Conservation (phyloP, 2,888 invertebrate species). For the Ommatoiulus sabulosus region DNA sequence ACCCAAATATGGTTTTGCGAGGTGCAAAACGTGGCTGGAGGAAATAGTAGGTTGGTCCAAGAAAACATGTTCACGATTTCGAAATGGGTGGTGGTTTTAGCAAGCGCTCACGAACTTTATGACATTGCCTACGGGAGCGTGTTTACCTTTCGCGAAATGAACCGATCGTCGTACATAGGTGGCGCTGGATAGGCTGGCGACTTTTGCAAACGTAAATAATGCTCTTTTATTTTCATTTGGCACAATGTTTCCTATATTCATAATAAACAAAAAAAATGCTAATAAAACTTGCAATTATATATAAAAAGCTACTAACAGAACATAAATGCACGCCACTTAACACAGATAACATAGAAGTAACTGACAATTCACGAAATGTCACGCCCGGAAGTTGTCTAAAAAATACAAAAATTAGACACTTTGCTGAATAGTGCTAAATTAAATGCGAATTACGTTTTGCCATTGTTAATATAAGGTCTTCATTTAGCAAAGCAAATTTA, state of each 20-base stretch:
- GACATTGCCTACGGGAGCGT: too few relatives aligned
- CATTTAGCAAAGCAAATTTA: neutral
- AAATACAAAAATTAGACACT: neutral
- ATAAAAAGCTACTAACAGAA: neutral
- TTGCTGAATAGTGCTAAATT: neutral
- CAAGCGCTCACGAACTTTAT: neutral
- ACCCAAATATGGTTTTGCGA: slow-evolving; percentile 1
- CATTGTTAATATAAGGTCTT: neutral
- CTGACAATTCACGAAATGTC: neutral
- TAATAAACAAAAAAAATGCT: slow-evolving; percentile 26
- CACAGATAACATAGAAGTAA: neutral
- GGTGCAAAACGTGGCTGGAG: slow-evolving; percentile 4
- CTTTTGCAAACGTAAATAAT: slow-evolving; percentile 22
- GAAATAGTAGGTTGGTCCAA: neutral
- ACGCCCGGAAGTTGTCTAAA: neutral
- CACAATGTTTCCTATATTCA: slow-evolving; percentile 21
- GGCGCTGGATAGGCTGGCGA: neutral
- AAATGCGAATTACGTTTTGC: neutral
- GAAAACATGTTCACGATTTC: neutral
- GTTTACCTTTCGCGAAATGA: too few relatives aligned
- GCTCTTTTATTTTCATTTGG: slow-evolving; percentile 26
- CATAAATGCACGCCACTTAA: neutral
- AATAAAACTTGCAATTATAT: neutral
- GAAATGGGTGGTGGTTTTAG: neutral
- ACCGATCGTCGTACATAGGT: too few relatives aligned